A percentile compares a stretch with the other conserved stretches of the same genome.
These are phyloP conservation scores for Polylopha cassiicola DNA, from an alignment of 2,888 invertebrate genomes.

Conservation along the genomic window DNA sequence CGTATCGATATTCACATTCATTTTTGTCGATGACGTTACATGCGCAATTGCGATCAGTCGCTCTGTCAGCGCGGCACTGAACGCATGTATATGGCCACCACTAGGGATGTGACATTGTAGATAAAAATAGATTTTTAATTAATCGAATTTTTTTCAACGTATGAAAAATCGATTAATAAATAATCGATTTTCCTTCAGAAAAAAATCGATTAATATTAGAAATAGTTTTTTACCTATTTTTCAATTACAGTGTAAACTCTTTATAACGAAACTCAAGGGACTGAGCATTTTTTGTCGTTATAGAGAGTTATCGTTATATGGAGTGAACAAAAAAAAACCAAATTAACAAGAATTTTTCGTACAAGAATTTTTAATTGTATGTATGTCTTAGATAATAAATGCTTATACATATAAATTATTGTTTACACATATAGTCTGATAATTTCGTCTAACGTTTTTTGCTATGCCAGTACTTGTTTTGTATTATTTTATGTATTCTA, in stretches of 20 bases:
- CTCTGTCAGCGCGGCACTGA: background rate
- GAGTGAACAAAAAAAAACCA: constrained; percentile 15
- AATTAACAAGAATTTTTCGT: no score
- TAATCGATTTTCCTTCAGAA: no score
- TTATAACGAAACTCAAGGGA: constrained; percentile 3
- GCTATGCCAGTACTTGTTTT: constrained; percentile 17
- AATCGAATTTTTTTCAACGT: no score
- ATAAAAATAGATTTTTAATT: no score
- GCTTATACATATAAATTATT: constrained; percentile 13
- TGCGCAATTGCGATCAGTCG: no score
- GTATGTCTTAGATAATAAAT: background rate
- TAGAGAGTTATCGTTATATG: constrained; percentile 2
- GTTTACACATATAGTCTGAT: constrained; percentile 19
- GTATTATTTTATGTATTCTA: constrained; percentile 1
- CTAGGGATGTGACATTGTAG: no score
- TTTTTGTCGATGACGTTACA: background rate
- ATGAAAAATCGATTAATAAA: no score
- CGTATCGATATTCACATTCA: background rate
- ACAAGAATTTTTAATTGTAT: constrained; percentile 5
- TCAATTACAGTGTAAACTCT: constrained; percentile 12
- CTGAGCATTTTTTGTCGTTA: no score
- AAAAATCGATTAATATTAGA: no score
- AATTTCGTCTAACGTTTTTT: constrained; percentile 22
- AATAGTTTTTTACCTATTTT: no score
- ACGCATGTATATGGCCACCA: no score